Conservation (phyloP, 92 coral and sea anemone genomes). For the Diadumene lineata region DNA sequence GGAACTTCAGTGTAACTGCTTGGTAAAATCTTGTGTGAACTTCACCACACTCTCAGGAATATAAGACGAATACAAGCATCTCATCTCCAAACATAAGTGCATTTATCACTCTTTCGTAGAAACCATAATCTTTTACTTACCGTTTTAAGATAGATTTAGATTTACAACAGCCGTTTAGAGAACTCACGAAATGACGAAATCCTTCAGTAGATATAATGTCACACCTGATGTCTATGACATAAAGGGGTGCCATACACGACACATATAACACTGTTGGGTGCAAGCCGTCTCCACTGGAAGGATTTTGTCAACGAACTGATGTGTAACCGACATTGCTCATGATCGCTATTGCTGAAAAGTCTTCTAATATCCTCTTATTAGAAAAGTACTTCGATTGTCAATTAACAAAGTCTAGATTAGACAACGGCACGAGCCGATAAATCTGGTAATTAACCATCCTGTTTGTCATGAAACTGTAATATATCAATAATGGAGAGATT, state of each 20-base stretch:
- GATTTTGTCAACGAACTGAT: not conserved
- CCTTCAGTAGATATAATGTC: not conserved
- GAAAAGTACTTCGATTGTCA: not conserved
- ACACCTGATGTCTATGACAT: not conserved
- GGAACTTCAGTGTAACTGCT: no score
- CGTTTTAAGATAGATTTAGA: not conserved
- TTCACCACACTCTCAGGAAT: not conserved
- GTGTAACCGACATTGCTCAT: slow-evolving; percentile 6
- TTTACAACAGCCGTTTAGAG: not conserved
- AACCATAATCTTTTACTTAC: not conserved
- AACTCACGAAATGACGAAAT: not conserved
- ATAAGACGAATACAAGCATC: not conserved
- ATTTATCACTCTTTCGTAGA: not conserved
- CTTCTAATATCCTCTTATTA: slow-evolving; percentile 16
- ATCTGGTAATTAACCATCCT: not conserved
- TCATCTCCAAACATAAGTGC: not conserved
- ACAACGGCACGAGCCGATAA: not conserved
- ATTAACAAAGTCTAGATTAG: not conserved
- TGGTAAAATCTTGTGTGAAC: not conserved
- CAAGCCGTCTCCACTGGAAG: not conserved
- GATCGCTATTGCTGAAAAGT: slow-evolving; percentile 13
- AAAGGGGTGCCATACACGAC: slow-evolving; percentile 14
- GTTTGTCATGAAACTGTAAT: not conserved
- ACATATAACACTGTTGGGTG: slow-evolving; percentile 14
- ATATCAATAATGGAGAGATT: not conserved